Base-by-base conservation (phyloP, 2,888 invertebrate genomes). In the Netelia fuscicornis region DNA sequence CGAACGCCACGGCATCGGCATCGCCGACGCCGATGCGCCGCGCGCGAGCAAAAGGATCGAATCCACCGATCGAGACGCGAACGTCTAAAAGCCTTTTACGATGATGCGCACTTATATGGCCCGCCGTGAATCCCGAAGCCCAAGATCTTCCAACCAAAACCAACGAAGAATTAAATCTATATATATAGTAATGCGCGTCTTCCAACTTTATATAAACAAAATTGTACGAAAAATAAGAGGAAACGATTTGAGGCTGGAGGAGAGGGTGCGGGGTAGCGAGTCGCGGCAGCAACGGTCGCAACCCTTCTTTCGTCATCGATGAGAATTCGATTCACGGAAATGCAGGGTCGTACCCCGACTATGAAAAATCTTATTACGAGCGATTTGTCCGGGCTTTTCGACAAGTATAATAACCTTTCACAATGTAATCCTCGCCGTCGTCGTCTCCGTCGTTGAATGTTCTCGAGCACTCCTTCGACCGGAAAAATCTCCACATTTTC, bases 331-430 rank as follows among this genome's bases (percentile, higher is more conserved):
- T 86, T 87, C 79, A 84, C 44, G 56, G 58, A 83, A 81, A 78
- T 86, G 75, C 82, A 37, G 60, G 84, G 76, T 58, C 54, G 3
- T 13, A 58, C 10, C 17, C 67, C 52, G 76, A 67, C 71, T 81
- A 56, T 81, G 80, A 84, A 77, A 86, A 89, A 90, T 90, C 89
- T 89, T 89, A 90, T 90, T 91, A 90, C 87, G 76, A 88, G 82
- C 86, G 88, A 88, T 87, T 87, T 87, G 87, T 85, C 84, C 85
- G 89, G 86, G 81, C 71, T 86, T 83, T 83, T 74, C 76, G 44
- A 74, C 75, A 86, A 85, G 85, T 81, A 86, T 72, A 84, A 87
- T 84, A 83, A 79, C 79, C 83, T 75, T 68, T 81, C 62, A 84
- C 85, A 85, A 85, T 89, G 86, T 86, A 87, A 87, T 87, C 87